These are phyloP conservation scores for Eurypyga helias DNA, from an alignment of 2,113 vertebrate species.

Conservation along the genomic window DNA sequence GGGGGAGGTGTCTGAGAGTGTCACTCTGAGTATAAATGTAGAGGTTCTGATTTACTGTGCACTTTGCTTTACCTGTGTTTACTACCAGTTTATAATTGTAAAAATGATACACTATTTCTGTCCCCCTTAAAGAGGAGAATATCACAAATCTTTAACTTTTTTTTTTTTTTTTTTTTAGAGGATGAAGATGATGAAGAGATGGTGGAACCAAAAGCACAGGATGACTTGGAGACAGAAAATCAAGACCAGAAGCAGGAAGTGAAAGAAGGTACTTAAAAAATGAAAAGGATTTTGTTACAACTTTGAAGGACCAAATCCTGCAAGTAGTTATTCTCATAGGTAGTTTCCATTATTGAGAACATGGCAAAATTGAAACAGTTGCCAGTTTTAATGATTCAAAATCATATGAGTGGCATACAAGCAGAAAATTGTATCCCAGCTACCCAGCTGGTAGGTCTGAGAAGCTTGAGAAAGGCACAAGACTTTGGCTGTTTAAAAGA, in stretches of 20 bases:
- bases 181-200: constrained; percentile 96
- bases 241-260: constrained; percentile 88
- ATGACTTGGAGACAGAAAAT: constrained; percentile 85
- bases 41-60: constrained; percentile 13
- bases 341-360: background rate
- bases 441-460: background rate
- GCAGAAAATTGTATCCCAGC: background rate
- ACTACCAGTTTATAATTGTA: background rate
- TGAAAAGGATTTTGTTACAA: background rate
- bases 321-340: background rate
- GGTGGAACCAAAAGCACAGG: constrained; percentile 84
- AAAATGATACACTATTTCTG: background rate
- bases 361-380: background rate
- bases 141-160: constrained; percentile 10
- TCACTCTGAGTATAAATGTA: constrained; percentile 4
- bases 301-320: background rate
- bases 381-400: background rate
- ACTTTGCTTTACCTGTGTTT: constrained; percentile 25
- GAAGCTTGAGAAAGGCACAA: background rate
- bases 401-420: background rate
- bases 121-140: background rate
- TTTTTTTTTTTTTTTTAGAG: constrained; percentile 77
- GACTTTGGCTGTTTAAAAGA: background rate
- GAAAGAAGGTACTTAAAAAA: constrained; percentile 86
- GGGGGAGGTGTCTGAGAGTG: background rate